These are phyloP conservation scores for Eucriotettix oculatus DNA, from an alignment of 2,888 invertebrate species.

Conservation along the genomic window DNA sequence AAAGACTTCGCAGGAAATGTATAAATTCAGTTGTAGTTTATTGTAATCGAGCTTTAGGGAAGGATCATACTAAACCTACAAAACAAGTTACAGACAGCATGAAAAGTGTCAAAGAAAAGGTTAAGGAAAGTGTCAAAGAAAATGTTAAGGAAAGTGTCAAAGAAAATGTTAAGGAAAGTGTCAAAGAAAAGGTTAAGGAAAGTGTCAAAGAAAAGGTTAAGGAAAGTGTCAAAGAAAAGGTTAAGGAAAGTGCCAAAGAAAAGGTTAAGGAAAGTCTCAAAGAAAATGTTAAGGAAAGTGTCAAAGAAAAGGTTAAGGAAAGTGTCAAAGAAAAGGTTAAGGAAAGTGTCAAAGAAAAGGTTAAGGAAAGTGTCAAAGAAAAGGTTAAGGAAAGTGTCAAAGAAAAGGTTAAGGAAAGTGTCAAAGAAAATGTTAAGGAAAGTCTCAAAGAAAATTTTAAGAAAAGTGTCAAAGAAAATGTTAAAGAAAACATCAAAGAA, in stretches of 20 bases:
- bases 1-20: conserved; percentile 27
- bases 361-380: background rate
- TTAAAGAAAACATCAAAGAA: no score
- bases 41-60: conserved; percentile 7
- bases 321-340: no score
- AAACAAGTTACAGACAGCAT: background rate
- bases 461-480: no score
- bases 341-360: background rate
- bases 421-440: no score
- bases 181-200: no score
- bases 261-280: no score
- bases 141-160: background rate
- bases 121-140: background rate
- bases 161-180: background rate
- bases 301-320: no score
- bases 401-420: background rate
- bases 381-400: background rate
- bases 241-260: background rate
- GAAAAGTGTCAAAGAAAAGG: no score
- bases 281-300: background rate
- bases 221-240: background rate
- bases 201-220: no score
- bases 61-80: background rate
- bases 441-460: no score
- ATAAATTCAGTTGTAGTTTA: conserved; percentile 15